These are phyloP conservation scores for Agrochola lota DNA, from an alignment of 2,888 invertebrate genomes.

Conservation along the genomic window DNA sequence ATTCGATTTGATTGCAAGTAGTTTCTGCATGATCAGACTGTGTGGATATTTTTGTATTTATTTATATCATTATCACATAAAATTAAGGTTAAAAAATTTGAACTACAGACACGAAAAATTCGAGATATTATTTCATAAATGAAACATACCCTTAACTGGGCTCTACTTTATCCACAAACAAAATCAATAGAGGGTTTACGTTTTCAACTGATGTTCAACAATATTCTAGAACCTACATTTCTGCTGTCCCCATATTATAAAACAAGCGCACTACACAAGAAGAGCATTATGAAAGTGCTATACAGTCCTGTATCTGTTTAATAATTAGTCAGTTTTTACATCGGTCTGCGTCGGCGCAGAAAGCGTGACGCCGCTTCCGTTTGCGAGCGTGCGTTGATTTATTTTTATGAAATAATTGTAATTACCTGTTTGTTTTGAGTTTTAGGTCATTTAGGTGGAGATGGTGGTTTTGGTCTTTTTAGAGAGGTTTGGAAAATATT, in stretches of 20 bases:
- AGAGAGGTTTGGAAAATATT: neutral
- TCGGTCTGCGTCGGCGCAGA: constrained; percentile 75
- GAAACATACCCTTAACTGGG: neutral
- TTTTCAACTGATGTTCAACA: neutral
- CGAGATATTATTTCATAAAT: neutral
- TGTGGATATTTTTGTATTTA: too few species aligned
- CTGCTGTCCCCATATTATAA: constrained; percentile 6
- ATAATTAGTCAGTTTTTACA: constrained; percentile 72
- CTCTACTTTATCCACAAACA: neutral
- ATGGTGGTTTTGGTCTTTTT: neutral
- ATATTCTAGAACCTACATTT: neutral
- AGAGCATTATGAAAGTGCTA: constrained; percentile 64
- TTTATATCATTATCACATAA: neutral
- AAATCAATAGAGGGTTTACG: neutral
- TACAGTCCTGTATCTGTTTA: constrained; percentile 67
- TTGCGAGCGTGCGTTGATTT: constrained; percentile 65
- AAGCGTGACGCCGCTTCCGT: constrained; percentile 82
- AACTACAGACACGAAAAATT: too few species aligned
- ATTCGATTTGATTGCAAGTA: neutral
- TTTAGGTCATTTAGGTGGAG: constrained; percentile 48
- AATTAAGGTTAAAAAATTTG: neutral
- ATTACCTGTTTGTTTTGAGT: constrained; percentile 59
- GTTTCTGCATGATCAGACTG: neutral
- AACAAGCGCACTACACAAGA: constrained; percentile 39
- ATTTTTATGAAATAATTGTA: constrained; percentile 67